A percentile compares a stretch with the other conserved stretches of the same genome.
phyloP scores from a whole-genome alignment of 2,113 vertebrate genomes.

The Lophura nycthemera region DNA sequence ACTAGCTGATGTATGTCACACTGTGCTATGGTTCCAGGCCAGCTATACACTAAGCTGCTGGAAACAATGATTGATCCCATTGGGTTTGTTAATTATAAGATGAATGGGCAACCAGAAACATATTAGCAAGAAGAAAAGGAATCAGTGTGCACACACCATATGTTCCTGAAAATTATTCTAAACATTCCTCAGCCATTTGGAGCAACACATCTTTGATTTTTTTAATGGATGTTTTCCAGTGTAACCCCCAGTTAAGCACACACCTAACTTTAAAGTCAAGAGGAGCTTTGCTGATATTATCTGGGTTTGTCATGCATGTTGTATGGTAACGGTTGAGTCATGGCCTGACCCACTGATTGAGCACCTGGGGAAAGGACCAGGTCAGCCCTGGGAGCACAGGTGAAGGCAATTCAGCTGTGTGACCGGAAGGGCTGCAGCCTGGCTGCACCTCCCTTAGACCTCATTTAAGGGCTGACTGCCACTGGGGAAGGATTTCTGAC shows the following conservation, averaged over 20 bases:
- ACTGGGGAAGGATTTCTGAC: too few relatives aligned
- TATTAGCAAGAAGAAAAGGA: not conserved
- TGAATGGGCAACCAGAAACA: not conserved
- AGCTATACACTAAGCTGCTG: not conserved
- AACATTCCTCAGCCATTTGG: not conserved
- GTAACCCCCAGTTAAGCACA: not conserved
- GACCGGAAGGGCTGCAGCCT: too few relatives aligned
- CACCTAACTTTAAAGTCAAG: not conserved
- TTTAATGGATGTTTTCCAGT: not conserved
- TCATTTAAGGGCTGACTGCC: too few relatives aligned
- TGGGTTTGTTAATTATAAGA: not conserved
- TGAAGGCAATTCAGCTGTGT: too few relatives aligned
- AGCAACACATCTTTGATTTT: not conserved
- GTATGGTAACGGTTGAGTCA: too few relatives aligned
- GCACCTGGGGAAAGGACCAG: too few relatives aligned
- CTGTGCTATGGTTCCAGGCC: not conserved
- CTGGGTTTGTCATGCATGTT: not conserved
- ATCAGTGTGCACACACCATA: not conserved
- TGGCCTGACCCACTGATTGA: too few relatives aligned
- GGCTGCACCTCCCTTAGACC: too few relatives aligned
- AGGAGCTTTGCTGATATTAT: not conserved
- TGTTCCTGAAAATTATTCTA: not conserved
- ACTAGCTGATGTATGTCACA: not conserved
- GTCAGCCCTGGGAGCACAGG: too few relatives aligned
- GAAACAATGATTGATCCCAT: not conserved